Base-by-base conservation (phyloP, 1,140 invertebrate species). In the Aphelenchoides fujianensis region DNA sequence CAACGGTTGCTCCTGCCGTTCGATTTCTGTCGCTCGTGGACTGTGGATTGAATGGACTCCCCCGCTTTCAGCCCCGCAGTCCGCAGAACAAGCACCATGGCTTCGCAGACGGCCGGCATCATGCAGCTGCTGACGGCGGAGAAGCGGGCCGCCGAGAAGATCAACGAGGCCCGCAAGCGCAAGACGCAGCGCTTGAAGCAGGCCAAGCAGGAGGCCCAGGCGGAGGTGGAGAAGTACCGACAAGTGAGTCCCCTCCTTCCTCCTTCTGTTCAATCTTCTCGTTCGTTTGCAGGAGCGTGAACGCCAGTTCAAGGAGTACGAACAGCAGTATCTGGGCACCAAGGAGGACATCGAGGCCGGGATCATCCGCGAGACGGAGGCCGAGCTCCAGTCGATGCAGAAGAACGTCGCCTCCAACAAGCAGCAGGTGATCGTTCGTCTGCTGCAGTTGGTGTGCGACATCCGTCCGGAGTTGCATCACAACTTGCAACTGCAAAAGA, bases 201-300 rank as follows among this genome's bases (percentile, higher is more conserved):
- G 86, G 97, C 96, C 34, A 99, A 98, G 87, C 95, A 98, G 86
- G 96, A 99, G 87, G 96, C 96, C 76, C 94, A 97, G 83, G 91
- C 93, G 86, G 96, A 98, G 87, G 95, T 98, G 83, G 95, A 98
- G 85, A 94, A 93, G 83, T 98, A 97, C 87, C 92, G 92, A 83
- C 90, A 91, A 85, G 94, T 97, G 86, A 88, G 92, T 35, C 1
- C 66, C 23, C 0, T 30, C n/a, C 35, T 30, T n/a, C 37, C 2
- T 23, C 12, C 53, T 48, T 59, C 23, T 19, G 12, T 9, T 27
- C 1, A 74, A 3, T 0, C 41, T 16, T 37, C 28, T n/a, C n/a
- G n/a, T n/a, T n/a, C n/a, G 19, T 52, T 70, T 79, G 62, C 54
- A 83, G 83, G 81, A 83, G 55, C 82, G 83, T 32, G 82, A 83